phyloP scores from a whole-genome alignment of 2,888 invertebrate species.

The Cerceris rybyensis region DNA sequence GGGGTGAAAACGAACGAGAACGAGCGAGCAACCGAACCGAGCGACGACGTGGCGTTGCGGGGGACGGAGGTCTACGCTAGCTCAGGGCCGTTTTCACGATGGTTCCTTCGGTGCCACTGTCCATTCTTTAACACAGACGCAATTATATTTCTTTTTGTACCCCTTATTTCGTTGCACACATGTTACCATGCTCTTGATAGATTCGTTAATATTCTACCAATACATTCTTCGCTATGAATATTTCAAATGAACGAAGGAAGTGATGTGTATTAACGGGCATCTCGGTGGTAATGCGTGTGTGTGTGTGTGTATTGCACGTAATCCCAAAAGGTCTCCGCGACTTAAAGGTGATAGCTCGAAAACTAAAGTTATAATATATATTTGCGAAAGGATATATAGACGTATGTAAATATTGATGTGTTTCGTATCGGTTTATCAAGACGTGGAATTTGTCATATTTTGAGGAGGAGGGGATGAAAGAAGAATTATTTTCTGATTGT shows the following conservation, averaged over 20 bases:
- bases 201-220: background rate
- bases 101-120: conserved; percentile 40
- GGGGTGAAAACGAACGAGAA: conserved; percentile 57
- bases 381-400: background rate
- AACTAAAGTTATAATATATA: conserved; percentile 17
- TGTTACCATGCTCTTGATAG: background rate
- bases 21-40: conserved; percentile 51
- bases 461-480: too few species aligned
- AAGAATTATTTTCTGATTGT: too few species aligned
- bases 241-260: background rate
- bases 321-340: conserved; percentile 61
- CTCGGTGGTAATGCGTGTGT: conserved; percentile 37
- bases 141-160: conserved; percentile 3
- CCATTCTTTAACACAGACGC: background rate
- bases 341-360: conserved; percentile 64
- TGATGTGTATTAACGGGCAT: conserved; percentile 19
- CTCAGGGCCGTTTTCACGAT: conserved; percentile 69
- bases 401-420: too few species aligned
- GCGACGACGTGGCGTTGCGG: conserved; percentile 63
- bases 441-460: too few species aligned
- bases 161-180: background rate
- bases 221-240: background rate
- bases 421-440: too few species aligned
- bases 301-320: conserved; percentile 7
- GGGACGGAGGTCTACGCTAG: conserved; percentile 72